Evolutionary conservation across 2,113 vertebrate genomes (phyloP).

Genomic region (Anser brachyrhynchus): DNA sequence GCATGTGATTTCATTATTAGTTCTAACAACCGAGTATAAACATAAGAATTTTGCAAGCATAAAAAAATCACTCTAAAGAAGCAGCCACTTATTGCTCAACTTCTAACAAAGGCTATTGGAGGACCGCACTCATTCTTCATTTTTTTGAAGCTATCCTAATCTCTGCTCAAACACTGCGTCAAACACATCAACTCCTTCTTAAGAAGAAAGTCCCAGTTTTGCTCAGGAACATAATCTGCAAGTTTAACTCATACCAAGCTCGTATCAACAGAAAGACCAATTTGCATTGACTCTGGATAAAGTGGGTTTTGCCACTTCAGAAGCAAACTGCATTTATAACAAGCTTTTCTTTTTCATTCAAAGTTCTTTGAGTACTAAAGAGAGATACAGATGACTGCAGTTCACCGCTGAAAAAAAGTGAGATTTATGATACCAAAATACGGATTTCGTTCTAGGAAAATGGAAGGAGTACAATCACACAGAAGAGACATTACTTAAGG

Average conservation of each 20-base stretch:
- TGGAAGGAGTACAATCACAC: background rate
- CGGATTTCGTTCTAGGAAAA: background rate
- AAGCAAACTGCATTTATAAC: background rate
- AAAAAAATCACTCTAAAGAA: background rate
- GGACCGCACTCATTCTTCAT: accelerated
- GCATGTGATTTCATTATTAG: background rate
- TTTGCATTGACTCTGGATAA: background rate
- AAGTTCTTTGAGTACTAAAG: background rate
- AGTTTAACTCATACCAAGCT: background rate
- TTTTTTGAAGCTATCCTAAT: background rate
- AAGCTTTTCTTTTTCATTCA: background rate
- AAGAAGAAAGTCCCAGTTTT: background rate
- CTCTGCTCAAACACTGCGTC: background rate
- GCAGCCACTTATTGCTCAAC: background rate
- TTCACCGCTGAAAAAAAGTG: background rate
- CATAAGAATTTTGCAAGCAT: background rate
- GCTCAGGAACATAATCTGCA: background rate
- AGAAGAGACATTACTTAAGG: background rate
- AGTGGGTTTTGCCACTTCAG: background rate
- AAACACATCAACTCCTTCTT: background rate
- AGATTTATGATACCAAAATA: background rate
- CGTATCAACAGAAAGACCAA: background rate
- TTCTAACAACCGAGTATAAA: background rate
- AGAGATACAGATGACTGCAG: background rate
- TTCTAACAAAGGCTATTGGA: background rate